Percentiles rank a stretch among this genome's conserved stretches.
phyloP scores from a whole-genome alignment of 2,797 vertebrate species.

The Artibeus jamaicensis region DNA sequence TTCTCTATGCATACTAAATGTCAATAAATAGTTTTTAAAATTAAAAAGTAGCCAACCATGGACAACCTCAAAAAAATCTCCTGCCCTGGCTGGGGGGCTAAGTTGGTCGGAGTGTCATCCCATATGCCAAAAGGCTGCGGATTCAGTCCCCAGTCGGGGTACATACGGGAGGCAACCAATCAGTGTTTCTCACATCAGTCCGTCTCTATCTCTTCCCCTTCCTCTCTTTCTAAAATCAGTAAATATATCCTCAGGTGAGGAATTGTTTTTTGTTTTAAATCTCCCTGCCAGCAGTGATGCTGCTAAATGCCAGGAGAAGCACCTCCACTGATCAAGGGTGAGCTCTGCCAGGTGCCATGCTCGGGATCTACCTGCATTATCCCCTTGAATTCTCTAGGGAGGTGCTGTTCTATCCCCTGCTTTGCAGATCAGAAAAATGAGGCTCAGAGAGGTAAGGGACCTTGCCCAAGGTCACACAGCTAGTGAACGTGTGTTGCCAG shows the following conservation, averaged over 20 bases:
- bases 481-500: background rate
- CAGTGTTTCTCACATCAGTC: background rate
- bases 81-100: background rate
- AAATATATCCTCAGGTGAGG: background rate
- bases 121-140: background rate
- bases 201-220: background rate
- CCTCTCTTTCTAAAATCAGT: background rate
- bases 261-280: background rate
- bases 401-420: background rate
- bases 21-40: background rate
- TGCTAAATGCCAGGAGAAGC: background rate
- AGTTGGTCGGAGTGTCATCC: background rate
- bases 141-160: background rate
- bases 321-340: too few species aligned
- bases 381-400: background rate
- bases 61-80: background rate
- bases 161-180: background rate
- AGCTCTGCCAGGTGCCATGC: background rate
- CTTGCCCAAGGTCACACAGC: background rate
- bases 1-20: background rate
- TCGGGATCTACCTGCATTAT: fast-evolving
- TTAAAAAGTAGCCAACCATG: background rate
- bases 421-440: background rate
- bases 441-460: background rate
- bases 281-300: background rate